phyloP scores from a whole-genome alignment of 23 tunicate genomes.

The Trididemnum clinides region DNA sequence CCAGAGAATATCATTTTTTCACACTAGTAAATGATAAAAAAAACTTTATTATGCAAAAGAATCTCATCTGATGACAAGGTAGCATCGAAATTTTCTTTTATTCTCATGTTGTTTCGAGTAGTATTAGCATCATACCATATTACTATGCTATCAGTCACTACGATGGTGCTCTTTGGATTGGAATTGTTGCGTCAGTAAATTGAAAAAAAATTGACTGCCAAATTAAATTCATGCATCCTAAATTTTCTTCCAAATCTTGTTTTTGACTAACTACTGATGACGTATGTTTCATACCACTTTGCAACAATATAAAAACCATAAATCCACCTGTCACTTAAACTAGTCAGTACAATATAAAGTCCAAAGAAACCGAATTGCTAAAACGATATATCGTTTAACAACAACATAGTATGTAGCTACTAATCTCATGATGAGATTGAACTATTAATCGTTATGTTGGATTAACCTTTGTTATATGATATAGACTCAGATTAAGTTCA shows the following conservation, averaged over 20 bases:
- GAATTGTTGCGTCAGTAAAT: conserved; percentile 16
- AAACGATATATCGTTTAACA: conserved; percentile 1
- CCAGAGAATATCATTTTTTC: conserved; percentile 6
- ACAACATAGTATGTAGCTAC: neutral
- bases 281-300: neutral
- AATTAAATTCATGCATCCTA: conserved; percentile 24
- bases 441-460: neutral
- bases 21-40: neutral
- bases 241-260: neutral
- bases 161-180: conserved; percentile 22
- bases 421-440: neutral
- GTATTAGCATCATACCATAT: neutral
- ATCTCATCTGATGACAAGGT: neutral
- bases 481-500: neutral
- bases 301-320: neutral
- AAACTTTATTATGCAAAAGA: conserved; percentile 8
- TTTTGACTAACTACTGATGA: conserved; percentile 23
- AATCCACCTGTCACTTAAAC: conserved; percentile 1
- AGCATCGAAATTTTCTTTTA: conserved; percentile 8
- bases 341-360: neutral
- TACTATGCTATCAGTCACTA: neutral
- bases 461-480: neutral
- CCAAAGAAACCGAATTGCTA: neutral
- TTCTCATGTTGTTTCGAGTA: neutral
- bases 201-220: neutral